Conservation (phyloP, 2,888 invertebrate genomes). For the Xylota segnis region DNA sequence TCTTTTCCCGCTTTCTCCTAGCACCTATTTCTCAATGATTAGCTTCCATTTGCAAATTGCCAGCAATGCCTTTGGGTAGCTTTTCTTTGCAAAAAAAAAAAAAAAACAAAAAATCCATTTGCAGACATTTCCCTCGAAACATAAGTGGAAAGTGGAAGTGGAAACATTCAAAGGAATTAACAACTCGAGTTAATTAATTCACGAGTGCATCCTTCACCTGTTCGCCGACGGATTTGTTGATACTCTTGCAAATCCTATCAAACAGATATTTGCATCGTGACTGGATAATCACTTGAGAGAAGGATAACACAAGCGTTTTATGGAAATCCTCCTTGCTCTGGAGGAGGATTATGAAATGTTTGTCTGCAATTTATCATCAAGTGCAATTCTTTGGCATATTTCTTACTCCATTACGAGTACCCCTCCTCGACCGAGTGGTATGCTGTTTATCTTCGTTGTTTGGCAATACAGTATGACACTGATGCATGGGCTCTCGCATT, state of each 20-base stretch:
- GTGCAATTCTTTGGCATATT: constrained; percentile 36
- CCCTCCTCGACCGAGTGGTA: not conserved
- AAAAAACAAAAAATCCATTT: constrained; percentile 3
- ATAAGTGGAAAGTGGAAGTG: not conserved
- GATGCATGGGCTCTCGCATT: constrained; percentile 61
- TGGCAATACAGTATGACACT: constrained; percentile 63
- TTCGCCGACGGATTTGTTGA: not conserved
- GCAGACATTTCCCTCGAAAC: not conserved
- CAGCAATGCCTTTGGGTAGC: not conserved
- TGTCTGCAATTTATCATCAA: constrained; percentile 59
- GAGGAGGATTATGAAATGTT: constrained; percentile 15
- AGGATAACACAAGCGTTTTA: constrained; percentile 12
- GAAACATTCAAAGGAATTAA: constrained; percentile 7
- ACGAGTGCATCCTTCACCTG: constrained; percentile 3
- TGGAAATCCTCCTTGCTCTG: not conserved
- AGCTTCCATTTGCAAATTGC: not conserved
- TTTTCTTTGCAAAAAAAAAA: not conserved
- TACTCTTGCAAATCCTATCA: constrained; percentile 24
- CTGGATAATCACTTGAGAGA: not conserved
- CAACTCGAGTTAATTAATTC: constrained; percentile 32
- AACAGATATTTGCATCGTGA: constrained; percentile 26
- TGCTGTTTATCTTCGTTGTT: constrained; percentile 43
- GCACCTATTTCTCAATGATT: no score
- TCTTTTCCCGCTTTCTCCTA: no score
- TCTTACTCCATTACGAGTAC: constrained; percentile 39